phyloP scores from a whole-genome alignment of 92 coral and sea anemone species.

The Meandrina meandrites region DNA sequence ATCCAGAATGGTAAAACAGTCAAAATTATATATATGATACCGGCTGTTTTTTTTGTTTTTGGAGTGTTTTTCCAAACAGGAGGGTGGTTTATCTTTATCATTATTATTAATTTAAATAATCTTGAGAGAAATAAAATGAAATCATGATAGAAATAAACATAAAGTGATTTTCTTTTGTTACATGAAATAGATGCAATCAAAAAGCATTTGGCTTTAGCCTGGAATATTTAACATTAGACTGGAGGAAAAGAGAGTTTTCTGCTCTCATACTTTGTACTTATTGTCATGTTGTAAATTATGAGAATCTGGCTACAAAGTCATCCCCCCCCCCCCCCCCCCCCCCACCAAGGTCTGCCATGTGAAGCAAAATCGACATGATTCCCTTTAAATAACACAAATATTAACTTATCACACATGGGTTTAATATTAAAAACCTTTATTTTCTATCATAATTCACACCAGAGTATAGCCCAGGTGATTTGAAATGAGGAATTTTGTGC shows the following conservation, averaged over 20 bases:
- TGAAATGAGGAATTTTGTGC: background rate
- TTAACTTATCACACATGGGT: background rate
- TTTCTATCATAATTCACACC: background rate
- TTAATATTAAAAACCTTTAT: background rate
- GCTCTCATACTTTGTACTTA: background rate
- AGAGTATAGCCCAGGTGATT: background rate
- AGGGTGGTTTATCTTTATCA: background rate
- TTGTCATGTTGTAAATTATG: background rate
- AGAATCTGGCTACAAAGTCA: background rate
- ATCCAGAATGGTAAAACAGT: background rate
- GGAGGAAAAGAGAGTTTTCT: background rate
- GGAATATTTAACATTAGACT: background rate
- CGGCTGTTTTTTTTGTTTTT: background rate
- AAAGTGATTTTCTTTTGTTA: no score
- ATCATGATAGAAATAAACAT: background rate
- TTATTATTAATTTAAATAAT: no score
- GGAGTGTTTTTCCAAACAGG: background rate
- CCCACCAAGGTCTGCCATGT: background rate
- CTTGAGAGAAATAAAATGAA: background rate
- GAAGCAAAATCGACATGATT: background rate
- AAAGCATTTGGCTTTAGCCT: background rate
- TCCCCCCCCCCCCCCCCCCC: background rate
- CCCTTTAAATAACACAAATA: background rate
- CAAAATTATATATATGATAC: no score
- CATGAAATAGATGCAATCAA: no score